A percentile compares a stretch with the other conserved stretches of the same genome.
phyloP scores from a whole-genome alignment of 2,113 vertebrate genomes.

The Hymenochirus boettgeri region DNA sequence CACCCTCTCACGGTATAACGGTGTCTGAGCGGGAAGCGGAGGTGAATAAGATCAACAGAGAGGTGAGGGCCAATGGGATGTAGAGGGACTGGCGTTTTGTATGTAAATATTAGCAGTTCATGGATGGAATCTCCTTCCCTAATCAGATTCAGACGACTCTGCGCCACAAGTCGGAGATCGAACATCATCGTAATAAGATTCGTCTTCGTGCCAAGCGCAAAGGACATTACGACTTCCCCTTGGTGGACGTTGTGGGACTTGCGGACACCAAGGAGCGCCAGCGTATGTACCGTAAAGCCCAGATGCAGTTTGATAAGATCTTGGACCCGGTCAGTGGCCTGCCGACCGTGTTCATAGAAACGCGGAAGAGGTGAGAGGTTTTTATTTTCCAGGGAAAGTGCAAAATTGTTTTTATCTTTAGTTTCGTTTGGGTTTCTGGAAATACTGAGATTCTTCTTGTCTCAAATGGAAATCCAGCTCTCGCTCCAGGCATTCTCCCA shows the following conservation, averaged over 20 bases:
- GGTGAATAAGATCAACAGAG: slow-evolving; percentile 85
- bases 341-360: slow-evolving; percentile 80
- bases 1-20: slow-evolving; percentile 65
- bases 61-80: slow-evolving; percentile 62
- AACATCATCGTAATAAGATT: slow-evolving; percentile 97
- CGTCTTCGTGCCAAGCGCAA: slow-evolving; percentile 92
- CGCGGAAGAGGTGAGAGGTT: slow-evolving; percentile 75
- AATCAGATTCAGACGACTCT: slow-evolving; percentile 85
- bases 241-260: slow-evolving; percentile 81
- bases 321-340: slow-evolving; percentile 79
- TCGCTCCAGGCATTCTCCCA: slow-evolving; percentile 84
- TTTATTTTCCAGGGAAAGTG: too few species aligned
- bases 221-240: slow-evolving; percentile 93
- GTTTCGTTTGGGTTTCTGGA: too few species aligned
- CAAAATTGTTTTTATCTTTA: too few species aligned
- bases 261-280: slow-evolving; percentile 82
- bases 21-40: slow-evolving; percentile 71
- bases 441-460: too few species aligned
- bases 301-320: slow-evolving; percentile 96
- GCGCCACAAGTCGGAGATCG: slow-evolving; percentile 94
- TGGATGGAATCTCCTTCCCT: background rate
- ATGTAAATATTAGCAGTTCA: background rate
- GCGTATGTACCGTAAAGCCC: slow-evolving; percentile 86
- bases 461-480: too few species aligned
- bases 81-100: background rate